Evolutionary conservation across 1,140 invertebrate species (phyloP).

Genomic region (Potamilus streckersoni): DNA sequence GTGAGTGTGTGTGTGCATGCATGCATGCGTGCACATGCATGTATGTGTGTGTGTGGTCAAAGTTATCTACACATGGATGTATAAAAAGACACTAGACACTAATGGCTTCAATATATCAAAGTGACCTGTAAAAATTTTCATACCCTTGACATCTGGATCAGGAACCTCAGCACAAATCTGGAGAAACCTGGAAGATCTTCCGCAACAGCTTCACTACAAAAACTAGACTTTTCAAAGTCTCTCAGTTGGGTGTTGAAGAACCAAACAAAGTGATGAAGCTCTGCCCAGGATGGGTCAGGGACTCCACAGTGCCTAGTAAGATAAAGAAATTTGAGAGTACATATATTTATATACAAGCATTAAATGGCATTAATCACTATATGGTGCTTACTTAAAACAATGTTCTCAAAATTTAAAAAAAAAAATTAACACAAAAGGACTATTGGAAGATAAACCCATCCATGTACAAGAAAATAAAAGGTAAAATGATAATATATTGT

Average conservation of each 20-base stretch:
- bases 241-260: constrained; percentile 61
- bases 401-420: too few relatives aligned
- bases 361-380: too few relatives aligned
- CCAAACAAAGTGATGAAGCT: constrained; percentile 59
- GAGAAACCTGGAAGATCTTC: constrained; percentile 59
- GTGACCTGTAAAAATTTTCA: constrained; percentile 1
- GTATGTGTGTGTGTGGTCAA: not conserved
- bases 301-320: constrained; percentile 59
- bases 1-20: too few relatives aligned
- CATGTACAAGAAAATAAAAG: too few relatives aligned
- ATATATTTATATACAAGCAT: too few relatives aligned
- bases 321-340: not conserved
- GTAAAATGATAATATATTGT: too few relatives aligned
- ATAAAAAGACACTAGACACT: too few relatives aligned
- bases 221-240: constrained; percentile 55
- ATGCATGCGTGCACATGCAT: not conserved
- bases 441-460: too few relatives aligned
- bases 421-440: too few relatives aligned
- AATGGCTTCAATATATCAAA: too few relatives aligned
- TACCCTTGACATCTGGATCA: constrained; percentile 62
- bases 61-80: not conserved
- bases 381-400: too few relatives aligned
- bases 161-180: constrained; percentile 57
- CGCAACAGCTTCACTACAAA: constrained; percentile 38
- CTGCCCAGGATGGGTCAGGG: constrained; percentile 60